Evolutionary conservation across 2,797 vertebrate genomes (phyloP).

Genomic region (Cirrhinus molitorella): DNA sequence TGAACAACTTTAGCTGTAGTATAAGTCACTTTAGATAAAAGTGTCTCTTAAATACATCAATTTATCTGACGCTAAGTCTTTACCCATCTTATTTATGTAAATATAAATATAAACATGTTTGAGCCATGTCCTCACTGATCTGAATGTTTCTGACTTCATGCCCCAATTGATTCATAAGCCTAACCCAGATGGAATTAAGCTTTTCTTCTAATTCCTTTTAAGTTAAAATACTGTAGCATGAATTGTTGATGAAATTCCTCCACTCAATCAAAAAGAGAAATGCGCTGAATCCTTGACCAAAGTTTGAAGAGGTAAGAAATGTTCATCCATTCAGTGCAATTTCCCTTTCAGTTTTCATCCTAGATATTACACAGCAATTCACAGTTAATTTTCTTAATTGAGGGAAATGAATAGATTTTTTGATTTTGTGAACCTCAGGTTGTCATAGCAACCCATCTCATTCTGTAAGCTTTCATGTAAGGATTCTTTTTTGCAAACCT

Average conservation of each 20-base stretch:
- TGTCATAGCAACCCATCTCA: constrained; percentile 38
- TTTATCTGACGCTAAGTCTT: not conserved
- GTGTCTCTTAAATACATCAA: not conserved
- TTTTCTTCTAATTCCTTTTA: not conserved
- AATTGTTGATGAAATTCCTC: constrained; percentile 12
- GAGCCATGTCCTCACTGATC: not conserved
- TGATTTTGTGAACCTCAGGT: constrained; percentile 1
- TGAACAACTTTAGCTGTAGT: not conserved
- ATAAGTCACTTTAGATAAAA: not conserved
- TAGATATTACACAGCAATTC: not conserved
- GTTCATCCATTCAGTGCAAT: constrained; percentile 2
- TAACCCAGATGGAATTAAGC: not conserved
- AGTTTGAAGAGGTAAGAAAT: not conserved
- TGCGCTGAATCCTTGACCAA: not conserved
- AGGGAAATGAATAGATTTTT: constrained; percentile 41
- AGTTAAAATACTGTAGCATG: not conserved
- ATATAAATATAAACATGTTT: too few relatives aligned
- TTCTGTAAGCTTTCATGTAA: not conserved
- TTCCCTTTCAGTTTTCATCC: constrained; percentile 2
- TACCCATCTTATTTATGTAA: not conserved
- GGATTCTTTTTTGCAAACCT: not conserved
- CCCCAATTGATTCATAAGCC: not conserved
- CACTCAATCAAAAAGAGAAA: not conserved
- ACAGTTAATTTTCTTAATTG: constrained; percentile 40
- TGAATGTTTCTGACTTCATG: not conserved